These are phyloP conservation scores for Coelopa pilipes DNA, from an alignment of 2,888 invertebrate genomes.

Conservation along the genomic window DNA sequence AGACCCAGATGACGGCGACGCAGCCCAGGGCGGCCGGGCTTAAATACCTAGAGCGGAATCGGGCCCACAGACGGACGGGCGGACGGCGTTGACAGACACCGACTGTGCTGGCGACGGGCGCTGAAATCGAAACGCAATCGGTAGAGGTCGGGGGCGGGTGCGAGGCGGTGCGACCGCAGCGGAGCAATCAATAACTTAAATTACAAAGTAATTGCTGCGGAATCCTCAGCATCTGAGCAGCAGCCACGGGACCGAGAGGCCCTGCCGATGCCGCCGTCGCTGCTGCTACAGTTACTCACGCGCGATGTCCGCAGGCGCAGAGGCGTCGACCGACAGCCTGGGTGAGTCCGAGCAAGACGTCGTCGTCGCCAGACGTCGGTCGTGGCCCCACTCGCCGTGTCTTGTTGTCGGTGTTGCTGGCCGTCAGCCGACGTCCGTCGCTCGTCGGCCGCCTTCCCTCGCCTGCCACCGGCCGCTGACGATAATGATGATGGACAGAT, in stretches of 20 bases:
- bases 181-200: conserved; percentile 65
- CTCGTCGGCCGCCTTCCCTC: conserved; percentile 23
- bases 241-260: neutral
- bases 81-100: conserved; percentile 27
- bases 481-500: conserved; percentile 66
- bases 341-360: conserved; percentile 22
- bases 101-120: no score
- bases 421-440: conserved; percentile 25
- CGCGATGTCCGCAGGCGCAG: conserved; percentile 21
- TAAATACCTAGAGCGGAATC: no score
- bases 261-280: conserved; percentile 16
- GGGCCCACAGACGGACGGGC: neutral
- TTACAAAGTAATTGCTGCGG: conserved; percentile 65
- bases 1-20: neutral
- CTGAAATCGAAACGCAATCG: conserved; percentile 45
- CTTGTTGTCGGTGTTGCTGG: conserved; percentile 16
- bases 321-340: conserved; percentile 14
- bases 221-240: conserved; percentile 61
- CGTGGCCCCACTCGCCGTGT: no score
- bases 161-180: conserved; percentile 47
- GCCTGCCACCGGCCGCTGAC: conserved; percentile 53
- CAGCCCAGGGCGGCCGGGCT: neutral
- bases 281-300: conserved; percentile 39
- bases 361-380: neutral
- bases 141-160: no score